These are phyloP conservation scores for Zophobas atratus DNA, from an alignment of 1,140 invertebrate genomes.

Conservation along the genomic window DNA sequence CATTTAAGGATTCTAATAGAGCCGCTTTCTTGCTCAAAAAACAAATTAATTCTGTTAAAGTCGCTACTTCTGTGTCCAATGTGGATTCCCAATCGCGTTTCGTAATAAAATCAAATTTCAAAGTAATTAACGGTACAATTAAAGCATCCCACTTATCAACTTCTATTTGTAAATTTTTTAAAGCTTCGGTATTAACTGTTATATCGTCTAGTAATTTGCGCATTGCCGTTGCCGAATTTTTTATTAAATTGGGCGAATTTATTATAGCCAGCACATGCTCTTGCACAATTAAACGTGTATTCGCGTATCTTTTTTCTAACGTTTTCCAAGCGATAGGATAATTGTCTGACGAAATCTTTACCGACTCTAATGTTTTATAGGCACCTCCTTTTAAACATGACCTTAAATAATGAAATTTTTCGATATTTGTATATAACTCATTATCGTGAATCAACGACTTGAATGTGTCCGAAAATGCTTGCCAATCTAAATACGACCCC, in stretches of 20 bases:
- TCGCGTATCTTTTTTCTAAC: not conserved
- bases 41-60: not conserved
- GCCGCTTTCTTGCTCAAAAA: not conserved
- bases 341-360: not conserved
- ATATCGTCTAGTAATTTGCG: too few relatives aligned
- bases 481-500: conserved; percentile 8
- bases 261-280: too few relatives aligned
- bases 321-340: conserved; percentile 16
- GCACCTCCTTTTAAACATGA: conserved; percentile 34
- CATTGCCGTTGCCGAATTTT: too few relatives aligned
- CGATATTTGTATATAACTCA: not conserved
- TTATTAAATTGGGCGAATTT: too few relatives aligned
- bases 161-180: too few relatives aligned
- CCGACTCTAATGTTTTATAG: not conserved
- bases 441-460: conserved; percentile 23
- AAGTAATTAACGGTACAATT: too few relatives aligned
- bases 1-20: not conserved
- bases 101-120: not conserved
- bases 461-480: conserved; percentile 20
- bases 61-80: not conserved
- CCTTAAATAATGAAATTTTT: conserved; percentile 45
- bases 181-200: too few relatives aligned
- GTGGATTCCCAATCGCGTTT: not conserved
- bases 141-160: too few relatives aligned
- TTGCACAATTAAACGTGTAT: too few relatives aligned